Percentiles rank a stretch among this genome's conserved stretches.
phyloP scores from a whole-genome alignment of 2,113 vertebrate genomes.

The Podocnemis expansa region DNA sequence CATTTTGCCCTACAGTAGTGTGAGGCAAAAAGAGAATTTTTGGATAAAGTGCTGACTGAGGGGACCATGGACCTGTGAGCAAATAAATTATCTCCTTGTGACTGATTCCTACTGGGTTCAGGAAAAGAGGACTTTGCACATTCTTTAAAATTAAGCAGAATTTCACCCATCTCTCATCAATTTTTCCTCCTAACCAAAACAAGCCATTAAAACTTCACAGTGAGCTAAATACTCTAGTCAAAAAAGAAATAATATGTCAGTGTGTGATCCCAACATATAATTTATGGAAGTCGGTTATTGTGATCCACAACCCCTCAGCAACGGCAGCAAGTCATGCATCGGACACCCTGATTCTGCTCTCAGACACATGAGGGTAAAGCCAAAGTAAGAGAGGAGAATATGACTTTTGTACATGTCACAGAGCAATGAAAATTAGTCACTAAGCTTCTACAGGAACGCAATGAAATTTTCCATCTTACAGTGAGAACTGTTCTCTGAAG shows the following conservation, averaged over 20 bases:
- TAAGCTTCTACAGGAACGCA: neutral
- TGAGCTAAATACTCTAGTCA: neutral
- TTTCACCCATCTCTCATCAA: too few species aligned
- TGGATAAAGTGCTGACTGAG: too few species aligned
- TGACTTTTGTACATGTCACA: neutral
- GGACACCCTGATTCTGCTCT: neutral
- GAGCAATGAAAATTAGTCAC: neutral
- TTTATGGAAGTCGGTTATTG: neutral
- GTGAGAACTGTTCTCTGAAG: neutral
- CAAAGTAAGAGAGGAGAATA: neutral
- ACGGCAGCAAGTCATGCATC: neutral
- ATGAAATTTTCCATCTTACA: neutral
- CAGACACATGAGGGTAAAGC: neutral
- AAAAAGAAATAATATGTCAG: neutral
- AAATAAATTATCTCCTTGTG: too few species aligned
- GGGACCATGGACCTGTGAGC: too few species aligned
- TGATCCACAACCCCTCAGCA: neutral
- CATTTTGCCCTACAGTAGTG: too few species aligned
- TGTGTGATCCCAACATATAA: neutral
- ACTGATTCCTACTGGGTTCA: too few species aligned
- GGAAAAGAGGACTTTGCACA: too few species aligned
- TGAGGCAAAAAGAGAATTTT: too few species aligned
- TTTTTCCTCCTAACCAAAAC: neutral
- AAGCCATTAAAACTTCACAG: neutral
- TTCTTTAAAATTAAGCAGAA: too few species aligned